Percentiles rank a stretch among this genome's conserved stretches.
Evolutionary conservation across 2,113 vertebrate species (phyloP).

Genomic region (Apaloderma vittatum): DNA sequence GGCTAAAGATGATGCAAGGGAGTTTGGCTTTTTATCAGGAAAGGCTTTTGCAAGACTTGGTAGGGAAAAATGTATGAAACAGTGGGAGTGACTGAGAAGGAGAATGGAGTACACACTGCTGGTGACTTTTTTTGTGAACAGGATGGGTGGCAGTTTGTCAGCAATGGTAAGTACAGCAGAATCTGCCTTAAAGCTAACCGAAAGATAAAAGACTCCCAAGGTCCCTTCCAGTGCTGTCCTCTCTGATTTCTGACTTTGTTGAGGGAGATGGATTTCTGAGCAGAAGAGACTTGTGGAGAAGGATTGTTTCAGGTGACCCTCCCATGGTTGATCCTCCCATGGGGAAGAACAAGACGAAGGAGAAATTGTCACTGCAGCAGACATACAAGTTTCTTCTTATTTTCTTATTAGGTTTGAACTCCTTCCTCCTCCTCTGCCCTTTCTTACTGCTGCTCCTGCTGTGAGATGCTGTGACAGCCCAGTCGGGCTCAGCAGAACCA

Average conservation of each 20-base stretch:
- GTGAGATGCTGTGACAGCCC: neutral
- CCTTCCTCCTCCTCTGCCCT: neutral
- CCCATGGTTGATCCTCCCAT: neutral
- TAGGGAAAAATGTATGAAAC: neutral
- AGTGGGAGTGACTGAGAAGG: neutral
- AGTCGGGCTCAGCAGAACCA: neutral
- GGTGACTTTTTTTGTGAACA: neutral
- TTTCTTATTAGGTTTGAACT: neutral
- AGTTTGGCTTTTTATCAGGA: neutral
- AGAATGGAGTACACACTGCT: neutral
- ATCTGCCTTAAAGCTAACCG: neutral
- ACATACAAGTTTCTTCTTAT: neutral
- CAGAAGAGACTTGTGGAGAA: neutral
- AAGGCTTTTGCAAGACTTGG: neutral
- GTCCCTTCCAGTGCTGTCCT: neutral
- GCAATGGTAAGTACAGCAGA: neutral
- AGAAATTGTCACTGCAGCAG: neutral
- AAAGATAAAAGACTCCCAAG: neutral
- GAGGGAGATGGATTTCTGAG: neutral
- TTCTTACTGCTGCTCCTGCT: neutral
- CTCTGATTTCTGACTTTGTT: neutral
- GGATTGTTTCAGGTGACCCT: neutral
- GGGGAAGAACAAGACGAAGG: neutral
- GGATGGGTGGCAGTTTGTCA: neutral
- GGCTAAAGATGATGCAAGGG: neutral